Base-by-base conservation (phyloP, 2,888 invertebrate genomes). In the Ophion ellenae region DNA sequence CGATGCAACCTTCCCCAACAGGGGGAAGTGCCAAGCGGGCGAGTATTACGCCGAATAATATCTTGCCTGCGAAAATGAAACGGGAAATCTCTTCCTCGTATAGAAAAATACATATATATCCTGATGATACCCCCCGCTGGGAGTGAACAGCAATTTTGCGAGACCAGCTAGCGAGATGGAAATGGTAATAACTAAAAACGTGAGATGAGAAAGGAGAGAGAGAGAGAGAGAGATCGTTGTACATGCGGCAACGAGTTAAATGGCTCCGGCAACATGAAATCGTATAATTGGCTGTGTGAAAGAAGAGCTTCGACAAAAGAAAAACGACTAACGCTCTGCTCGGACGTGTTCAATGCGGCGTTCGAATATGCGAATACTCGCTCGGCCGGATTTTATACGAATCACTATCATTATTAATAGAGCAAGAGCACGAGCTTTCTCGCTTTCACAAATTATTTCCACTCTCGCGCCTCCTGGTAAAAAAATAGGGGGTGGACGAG, bases 81-180 rank as follows among this genome's bases (percentile, higher is more conserved):
- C 69, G 83, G 78, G 63, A 81, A 80, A 40, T 78, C 74, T 64
- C 32, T 77, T 77, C 47, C 70, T 40, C n/a, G 73, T 24, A n/a
- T 53, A 20, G 59, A 11, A 59, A 45, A 17, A 73, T 24, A 32
- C n/a, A 28, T 67, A 20, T 69, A 45, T 79, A 61, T 69, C 40
- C 81, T 4, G 57, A 64, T 17, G 47, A 45, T 24, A n/a, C 47
- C 71, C 70, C 36, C 79, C 78, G 45, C 53, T 70, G 78, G 75
- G 77, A 81, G 80, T 61, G 66, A 57, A 67, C 73, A 67, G 80
- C 77, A 64, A 81, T 85, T 86, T 83, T 76, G 81, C 85, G 80
- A 82, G 79, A 69, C 84, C 86, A 81, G 74, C 81, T 83, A 86
- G 84, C 85, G 85, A 88, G 86, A 88, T 79, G 85, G 73, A 80